Conservation (phyloP, 1,140 invertebrate genomes). For the Leptinotarsa lineolata region DNA sequence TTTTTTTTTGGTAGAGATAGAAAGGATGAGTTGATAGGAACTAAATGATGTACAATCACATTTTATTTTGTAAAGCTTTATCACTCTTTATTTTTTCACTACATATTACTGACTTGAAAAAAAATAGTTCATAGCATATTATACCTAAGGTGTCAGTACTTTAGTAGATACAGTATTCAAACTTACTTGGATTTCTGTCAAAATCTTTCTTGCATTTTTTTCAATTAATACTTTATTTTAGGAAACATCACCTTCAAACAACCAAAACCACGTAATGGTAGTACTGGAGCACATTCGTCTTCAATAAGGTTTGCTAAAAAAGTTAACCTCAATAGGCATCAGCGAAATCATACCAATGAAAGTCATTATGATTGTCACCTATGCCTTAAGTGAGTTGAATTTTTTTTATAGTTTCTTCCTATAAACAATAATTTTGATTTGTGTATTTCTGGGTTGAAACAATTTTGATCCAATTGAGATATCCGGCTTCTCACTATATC, state of each 20-base stretch:
- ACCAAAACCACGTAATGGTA: constrained; percentile 20
- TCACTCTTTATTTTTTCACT: no score
- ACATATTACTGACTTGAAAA: no score
- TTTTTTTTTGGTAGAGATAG: no score
- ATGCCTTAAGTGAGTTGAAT: constrained; percentile 41
- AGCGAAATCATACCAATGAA: constrained; percentile 37
- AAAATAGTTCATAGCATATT: no score
- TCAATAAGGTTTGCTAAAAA: constrained; percentile 38
- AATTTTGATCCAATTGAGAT: no score
- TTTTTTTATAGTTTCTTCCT: neutral
- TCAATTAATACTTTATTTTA: constrained; percentile 6
- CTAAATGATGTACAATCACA: no score
- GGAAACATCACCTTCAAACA: constrained; percentile 29
- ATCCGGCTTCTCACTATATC: no score
- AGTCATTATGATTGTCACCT: constrained; percentile 43
- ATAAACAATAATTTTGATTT: no score
- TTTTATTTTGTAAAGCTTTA: no score
- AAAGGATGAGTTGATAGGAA: no score
- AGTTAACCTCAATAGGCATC: constrained; percentile 40
- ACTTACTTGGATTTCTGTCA: neutral
- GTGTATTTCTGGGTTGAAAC: no score
- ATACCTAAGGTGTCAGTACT: no score
- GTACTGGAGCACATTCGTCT: constrained; percentile 21
- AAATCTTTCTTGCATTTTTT: neutral
- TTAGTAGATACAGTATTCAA: neutral